Conservation (phyloP, 2,797 vertebrate genomes). For the Scolopax rusticola region DNA sequence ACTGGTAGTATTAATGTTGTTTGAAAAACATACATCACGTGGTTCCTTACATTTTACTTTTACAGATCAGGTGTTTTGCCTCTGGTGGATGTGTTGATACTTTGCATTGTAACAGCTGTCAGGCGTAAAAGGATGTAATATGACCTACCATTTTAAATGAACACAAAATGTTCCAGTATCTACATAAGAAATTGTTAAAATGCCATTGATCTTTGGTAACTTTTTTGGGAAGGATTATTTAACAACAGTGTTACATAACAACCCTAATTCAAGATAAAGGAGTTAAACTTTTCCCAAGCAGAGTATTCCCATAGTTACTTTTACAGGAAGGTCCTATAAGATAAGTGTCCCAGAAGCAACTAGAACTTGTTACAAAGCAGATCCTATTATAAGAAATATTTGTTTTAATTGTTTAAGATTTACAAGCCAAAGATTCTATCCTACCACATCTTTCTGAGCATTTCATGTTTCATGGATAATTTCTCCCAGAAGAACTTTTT, state of each 20-base stretch:
- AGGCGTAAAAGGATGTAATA: not conserved
- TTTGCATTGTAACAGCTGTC: not conserved
- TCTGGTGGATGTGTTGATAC: not conserved
- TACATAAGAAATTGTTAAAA: not conserved
- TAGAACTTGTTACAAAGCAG: not conserved
- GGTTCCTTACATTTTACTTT: not conserved
- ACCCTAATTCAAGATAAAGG: not conserved
- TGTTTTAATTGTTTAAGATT: not conserved
- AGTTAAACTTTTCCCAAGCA: not conserved
- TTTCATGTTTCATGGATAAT: not conserved
- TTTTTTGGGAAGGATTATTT: not conserved
- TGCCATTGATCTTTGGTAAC: not conserved
- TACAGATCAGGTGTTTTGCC: not conserved
- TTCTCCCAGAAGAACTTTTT: not conserved
- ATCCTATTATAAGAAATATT: not conserved
- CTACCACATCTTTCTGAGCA: not conserved
- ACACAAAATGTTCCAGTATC: not conserved
- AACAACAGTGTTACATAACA: not conserved
- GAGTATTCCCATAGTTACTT: not conserved
- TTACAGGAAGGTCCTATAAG: not conserved
- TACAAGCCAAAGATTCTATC: not conserved
- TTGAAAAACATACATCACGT: not conserved
- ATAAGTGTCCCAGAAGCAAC: not conserved
- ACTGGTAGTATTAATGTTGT: not conserved
- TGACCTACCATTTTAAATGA: not conserved